Evolutionary conservation across 1,140 invertebrate species (phyloP).

Genomic region (Caerostris darwini): DNA sequence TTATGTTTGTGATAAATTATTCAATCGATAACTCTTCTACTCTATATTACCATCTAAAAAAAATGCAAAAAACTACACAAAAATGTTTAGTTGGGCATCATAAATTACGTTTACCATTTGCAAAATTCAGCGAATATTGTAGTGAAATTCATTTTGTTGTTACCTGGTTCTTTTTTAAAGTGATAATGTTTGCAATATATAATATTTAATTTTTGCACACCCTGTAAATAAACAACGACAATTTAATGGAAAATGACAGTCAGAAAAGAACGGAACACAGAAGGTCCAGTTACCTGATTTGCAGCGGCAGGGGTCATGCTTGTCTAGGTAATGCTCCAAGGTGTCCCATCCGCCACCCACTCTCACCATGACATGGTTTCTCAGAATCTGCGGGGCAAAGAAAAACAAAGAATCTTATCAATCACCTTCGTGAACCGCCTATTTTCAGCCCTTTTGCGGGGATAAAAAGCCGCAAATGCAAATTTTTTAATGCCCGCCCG

Average conservation of each 20-base stretch:
- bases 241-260: not conserved
- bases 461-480: not conserved
- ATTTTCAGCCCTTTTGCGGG: not conserved
- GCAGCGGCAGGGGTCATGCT: slow-evolving; percentile 97
- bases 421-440: slow-evolving; percentile 34
- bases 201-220: not conserved
- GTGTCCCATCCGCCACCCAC: slow-evolving; percentile 99
- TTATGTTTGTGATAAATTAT: too few species aligned
- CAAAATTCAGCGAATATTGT: too few species aligned
- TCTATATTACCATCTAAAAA: too few species aligned
- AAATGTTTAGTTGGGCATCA: too few species aligned
- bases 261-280: not conserved
- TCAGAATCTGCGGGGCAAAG: slow-evolving; percentile 88
- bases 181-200: not conserved
- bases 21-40: too few species aligned
- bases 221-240: not conserved
- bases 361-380: slow-evolving; percentile 98
- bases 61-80: too few species aligned
- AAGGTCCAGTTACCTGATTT: slow-evolving; percentile 83
- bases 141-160: too few species aligned
- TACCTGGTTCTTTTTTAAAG: too few species aligned
- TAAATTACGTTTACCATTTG: too few species aligned
- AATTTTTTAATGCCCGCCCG: slow-evolving; percentile 13
- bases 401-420: not conserved
- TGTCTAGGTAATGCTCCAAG: slow-evolving; percentile 95